Conservation (phyloP, 2,888 invertebrate species). For the Penaeus monodon region DNA sequence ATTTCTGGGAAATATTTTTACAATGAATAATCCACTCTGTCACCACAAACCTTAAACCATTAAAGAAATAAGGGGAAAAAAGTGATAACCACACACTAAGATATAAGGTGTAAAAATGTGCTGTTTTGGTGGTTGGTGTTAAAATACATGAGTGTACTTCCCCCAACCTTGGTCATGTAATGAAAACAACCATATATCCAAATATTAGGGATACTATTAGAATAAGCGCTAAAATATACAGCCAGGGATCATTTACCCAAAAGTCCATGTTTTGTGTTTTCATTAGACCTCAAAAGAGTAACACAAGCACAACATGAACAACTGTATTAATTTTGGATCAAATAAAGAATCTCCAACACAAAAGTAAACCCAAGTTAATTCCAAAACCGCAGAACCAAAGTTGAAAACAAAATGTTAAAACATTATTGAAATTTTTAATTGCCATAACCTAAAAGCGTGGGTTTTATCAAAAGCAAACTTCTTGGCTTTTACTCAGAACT, state of each 20-base stretch:
- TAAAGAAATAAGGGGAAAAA: no score
- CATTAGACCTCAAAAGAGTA: slow-evolving; percentile 8
- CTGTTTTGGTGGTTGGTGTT: no score
- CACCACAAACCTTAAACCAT: no score
- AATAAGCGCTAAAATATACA: slow-evolving; percentile 45
- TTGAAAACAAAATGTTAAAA: slow-evolving; percentile 10
- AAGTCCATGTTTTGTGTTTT: not conserved
- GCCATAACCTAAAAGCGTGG: slow-evolving; percentile 21
- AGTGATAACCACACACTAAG: no score
- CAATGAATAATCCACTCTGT: no score
- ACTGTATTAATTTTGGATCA: not conserved
- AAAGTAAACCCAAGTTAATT: slow-evolving; percentile 43
- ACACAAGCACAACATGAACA: not conserved
- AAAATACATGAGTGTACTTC: no score
- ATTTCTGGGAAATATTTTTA: no score
- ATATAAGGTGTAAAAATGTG: no score
- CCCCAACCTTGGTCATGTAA: no score
- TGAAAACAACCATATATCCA: not conserved
- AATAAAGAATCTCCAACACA: not conserved
- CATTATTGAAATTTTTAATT: not conserved
- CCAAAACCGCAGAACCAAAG: slow-evolving; percentile 29
- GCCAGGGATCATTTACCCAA: slow-evolving; percentile 19
- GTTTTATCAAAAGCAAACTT: slow-evolving; percentile 24
- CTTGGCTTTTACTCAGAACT: slow-evolving; percentile 24
- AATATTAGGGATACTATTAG: not conserved